Evolutionary conservation across 2,888 invertebrate genomes (phyloP).

Genomic region (Stenodema calcarata): DNA sequence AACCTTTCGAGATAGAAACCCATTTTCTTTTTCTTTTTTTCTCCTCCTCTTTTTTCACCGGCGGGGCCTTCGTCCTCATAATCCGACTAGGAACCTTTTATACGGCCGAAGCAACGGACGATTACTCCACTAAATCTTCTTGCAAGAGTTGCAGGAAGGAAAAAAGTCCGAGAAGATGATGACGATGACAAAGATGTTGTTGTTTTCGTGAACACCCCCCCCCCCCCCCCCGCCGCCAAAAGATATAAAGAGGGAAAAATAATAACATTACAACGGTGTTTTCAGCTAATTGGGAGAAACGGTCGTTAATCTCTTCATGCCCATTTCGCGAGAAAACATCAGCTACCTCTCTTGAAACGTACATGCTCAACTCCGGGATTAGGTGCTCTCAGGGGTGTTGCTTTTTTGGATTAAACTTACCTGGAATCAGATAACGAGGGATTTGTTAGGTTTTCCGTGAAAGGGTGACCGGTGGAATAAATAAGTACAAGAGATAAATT

Average conservation of each 20-base stretch:
- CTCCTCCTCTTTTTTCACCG: neutral
- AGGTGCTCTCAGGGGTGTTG: neutral
- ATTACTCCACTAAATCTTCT: neutral
- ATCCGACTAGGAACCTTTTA: conserved; percentile 25
- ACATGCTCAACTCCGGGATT: neutral
- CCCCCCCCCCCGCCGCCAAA: too few species aligned
- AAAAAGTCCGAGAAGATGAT: neutral
- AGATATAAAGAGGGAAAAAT: neutral
- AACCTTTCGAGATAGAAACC: neutral
- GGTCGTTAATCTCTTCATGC: neutral
- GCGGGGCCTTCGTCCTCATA: neutral
- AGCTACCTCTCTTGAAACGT: neutral
- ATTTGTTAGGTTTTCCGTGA: neutral
- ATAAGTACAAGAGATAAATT: too few species aligned
- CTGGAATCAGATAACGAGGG: neutral
- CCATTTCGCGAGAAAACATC: neutral
- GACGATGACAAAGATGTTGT: neutral
- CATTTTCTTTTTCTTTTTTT: neutral
- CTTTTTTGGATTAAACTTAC: neutral
- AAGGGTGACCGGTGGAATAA: neutral
- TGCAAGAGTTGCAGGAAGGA: neutral
- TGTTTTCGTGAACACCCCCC: neutral
- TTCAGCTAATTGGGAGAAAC: neutral
- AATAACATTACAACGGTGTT: neutral
- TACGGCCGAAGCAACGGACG: neutral